Conservation (phyloP, 2,113 vertebrate species). For the Serilophus lunatus region DNA sequence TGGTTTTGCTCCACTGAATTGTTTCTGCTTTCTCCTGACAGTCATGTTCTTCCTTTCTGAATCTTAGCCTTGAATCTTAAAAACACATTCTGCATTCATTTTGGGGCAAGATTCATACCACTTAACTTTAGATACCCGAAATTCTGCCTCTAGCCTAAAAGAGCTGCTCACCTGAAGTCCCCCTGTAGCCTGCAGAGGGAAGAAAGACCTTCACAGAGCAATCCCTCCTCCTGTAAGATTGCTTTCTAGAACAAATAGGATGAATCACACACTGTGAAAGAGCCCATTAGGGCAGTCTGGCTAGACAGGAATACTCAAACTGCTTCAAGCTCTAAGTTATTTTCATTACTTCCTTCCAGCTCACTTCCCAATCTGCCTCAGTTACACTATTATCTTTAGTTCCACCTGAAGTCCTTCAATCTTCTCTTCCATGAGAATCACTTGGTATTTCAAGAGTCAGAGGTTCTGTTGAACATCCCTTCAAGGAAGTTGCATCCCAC, state of each 20-base stretch:
- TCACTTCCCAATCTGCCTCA: background rate
- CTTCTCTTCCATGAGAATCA: background rate
- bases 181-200: background rate
- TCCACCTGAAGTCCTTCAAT: background rate
- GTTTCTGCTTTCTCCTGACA: background rate
- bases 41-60: background rate
- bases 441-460: background rate
- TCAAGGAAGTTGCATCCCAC: background rate
- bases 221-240: background rate
- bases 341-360: background rate
- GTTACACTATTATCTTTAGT: background rate
- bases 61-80: background rate
- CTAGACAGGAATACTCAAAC: background rate
- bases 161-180: background rate
- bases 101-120: background rate
- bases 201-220: background rate
- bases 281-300: background rate
- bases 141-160: background rate
- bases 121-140: background rate
- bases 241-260: background rate
- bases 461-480: background rate
- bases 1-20: background rate
- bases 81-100: background rate
- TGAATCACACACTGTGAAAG: background rate
- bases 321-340: background rate